Evolutionary conservation across 1,140 invertebrate genomes (phyloP), one percentile per base, ranked within the genome.

Genomic region (Marisa cornuarietis): DNA sequence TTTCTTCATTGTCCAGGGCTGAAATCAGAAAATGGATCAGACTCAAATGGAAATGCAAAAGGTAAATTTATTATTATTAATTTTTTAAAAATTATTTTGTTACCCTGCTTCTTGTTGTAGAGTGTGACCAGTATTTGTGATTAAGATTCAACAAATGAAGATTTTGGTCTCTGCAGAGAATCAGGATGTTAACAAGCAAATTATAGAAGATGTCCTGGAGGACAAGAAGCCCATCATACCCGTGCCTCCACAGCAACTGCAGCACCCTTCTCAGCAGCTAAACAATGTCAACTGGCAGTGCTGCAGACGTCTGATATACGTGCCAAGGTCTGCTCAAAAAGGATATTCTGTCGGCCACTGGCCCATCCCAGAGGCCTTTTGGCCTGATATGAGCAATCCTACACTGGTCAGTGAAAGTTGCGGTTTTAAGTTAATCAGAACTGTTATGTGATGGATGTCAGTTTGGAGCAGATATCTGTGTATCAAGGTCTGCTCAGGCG

Each of bases 341-440:
- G 96, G 95, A 22, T 98, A 96, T 88, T 95, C 96, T 71, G 95
- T 96, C 78, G 97, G 97, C 31, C 98, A 98, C 91, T 99, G 98
- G 98, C 98, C 98, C 2, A 96, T 99, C 86, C 98, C 98, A 0
- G 98, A 99, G 91, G 95, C 96, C 1, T 99, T 97, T 90, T 98
- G 98, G 95, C 97, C 98, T 0, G 98, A 99, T 90, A 92, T 95
- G 0, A 95, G 94, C 84, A 94, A 94, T 42, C 94, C 86, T 54
- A 84, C 94, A 5, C 89, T 98, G 88, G 93, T 94, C 90, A 90
- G 90, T 77, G 71, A n/a, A 7, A 18, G 11, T 68, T 68, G 11
- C 65, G 13, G 13, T 18, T 24, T 68, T 6, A n/a, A 14, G 22
- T 68, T n/a, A 13, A 18, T 13, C 22, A 13, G 22, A n/a, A 24